Percentiles rank a stretch among this genome's conserved stretches.
phyloP scores from a whole-genome alignment of 2,888 invertebrate genomes.

The Priocnemis perturbator region DNA sequence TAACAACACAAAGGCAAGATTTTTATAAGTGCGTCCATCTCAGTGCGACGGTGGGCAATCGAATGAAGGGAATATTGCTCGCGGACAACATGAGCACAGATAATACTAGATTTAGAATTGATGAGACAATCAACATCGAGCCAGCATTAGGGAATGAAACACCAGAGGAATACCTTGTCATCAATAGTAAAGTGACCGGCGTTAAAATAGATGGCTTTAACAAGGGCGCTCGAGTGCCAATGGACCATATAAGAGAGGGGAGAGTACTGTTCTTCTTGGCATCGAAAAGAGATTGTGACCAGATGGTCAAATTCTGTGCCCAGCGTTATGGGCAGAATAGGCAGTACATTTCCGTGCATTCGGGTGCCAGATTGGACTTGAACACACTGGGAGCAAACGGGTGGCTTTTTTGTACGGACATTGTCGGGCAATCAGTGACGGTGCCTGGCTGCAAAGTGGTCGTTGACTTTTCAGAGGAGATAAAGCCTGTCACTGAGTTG shows the following conservation, averaged over 20 bases:
- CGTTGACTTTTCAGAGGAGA: slow-evolving; percentile 11
- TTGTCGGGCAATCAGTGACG: slow-evolving; percentile 9
- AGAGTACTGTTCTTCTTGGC: not conserved
- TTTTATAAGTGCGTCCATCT: not conserved
- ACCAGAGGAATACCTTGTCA: too few relatives aligned
- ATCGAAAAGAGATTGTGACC: not conserved
- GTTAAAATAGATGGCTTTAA: not conserved
- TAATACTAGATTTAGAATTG: not conserved
- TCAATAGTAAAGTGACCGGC: too few relatives aligned
- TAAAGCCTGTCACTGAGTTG: not conserved
- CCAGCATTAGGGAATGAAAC: too few relatives aligned
- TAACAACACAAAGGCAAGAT: too few relatives aligned
- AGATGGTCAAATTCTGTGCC: not conserved
- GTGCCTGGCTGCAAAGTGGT: slow-evolving; percentile 1
- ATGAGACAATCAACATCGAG: not conserved
- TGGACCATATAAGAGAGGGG: not conserved
- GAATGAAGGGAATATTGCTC: too few relatives aligned
- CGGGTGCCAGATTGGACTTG: not conserved
- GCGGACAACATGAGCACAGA: not conserved
- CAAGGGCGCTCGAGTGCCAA: not conserved
- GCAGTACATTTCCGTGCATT: not conserved
- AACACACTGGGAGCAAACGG: not conserved
- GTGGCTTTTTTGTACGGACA: slow-evolving; percentile 13
- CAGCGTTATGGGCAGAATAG: not conserved
- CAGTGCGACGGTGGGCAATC: not conserved